A percentile compares a stretch with the other conserved stretches of the same genome.
These are phyloP conservation scores for Gambusia holbrooki DNA, from an alignment of 2,113 vertebrate genomes.

Conservation along the genomic window DNA sequence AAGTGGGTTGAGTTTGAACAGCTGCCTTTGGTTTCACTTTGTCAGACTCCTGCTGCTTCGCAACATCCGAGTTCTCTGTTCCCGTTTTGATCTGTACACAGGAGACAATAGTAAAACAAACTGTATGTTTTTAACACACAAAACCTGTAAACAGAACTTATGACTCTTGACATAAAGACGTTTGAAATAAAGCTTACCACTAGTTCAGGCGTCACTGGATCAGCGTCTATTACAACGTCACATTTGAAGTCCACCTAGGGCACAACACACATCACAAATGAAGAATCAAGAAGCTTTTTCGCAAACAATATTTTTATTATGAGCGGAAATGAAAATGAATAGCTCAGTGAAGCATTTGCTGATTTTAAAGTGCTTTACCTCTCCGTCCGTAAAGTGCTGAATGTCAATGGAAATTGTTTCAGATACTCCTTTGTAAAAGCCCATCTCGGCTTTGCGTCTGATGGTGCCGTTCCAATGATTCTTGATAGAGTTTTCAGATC, in stretches of 20 bases:
- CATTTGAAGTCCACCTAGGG: slow-evolving; percentile 72
- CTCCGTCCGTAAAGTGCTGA: slow-evolving; percentile 81
- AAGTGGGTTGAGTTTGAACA: background rate
- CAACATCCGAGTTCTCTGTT: background rate
- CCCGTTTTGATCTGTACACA: slow-evolving; percentile 32
- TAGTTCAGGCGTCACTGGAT: slow-evolving; percentile 56
- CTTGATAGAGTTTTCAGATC: slow-evolving; percentile 92
- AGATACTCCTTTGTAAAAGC: slow-evolving; percentile 76
- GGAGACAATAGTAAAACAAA: background rate
- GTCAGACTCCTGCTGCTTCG: slow-evolving; percentile 3
- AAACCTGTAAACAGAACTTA: background rate
- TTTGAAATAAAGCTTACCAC: slow-evolving; percentile 43
- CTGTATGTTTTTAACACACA: background rate
- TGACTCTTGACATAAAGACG: background rate
- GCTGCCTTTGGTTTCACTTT: slow-evolving; percentile 25
- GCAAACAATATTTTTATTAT: too few species aligned
- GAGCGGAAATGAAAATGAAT: background rate
- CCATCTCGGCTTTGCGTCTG: slow-evolving; percentile 85
- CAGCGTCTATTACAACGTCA: slow-evolving; percentile 74
- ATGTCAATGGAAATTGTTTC: slow-evolving; percentile 73
- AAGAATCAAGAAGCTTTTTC: background rate
- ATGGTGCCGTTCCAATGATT: slow-evolving; percentile 93
- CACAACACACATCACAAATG: slow-evolving; percentile 15
- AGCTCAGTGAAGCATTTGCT: background rate
- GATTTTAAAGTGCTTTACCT: slow-evolving; percentile 45